Evolutionary conservation across 1,140 invertebrate genomes (phyloP), one percentile per base, ranked within the genome.

Genomic region (Drosophila baimaii): DNA sequence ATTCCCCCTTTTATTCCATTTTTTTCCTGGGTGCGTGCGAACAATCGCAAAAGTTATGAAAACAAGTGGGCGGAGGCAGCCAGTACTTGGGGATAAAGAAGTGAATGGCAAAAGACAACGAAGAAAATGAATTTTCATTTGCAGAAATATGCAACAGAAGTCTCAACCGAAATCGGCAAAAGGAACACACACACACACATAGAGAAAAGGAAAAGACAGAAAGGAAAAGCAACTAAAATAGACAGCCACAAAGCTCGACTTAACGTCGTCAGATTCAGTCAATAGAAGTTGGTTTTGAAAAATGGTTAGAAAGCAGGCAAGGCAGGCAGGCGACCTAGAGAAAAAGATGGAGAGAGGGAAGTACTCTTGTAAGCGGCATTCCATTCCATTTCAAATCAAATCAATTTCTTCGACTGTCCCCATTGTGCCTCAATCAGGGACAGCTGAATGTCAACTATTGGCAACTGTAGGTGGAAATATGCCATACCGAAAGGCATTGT

Each of bases 41-140:
- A 69, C 43, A 69, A 66, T 56, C 69, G 57, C 57, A 77, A 62
- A 85, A 70, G 81, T 82, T 79, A 79, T 84, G 55, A 88, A 78
- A 85, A 82, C 79, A 76, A 82, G 75, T 76, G 75, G 64, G 35
- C 70, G 64, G 35, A n/a, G 35, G 57, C 19, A 33, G 37, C 6
- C 27, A 35, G 12, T 7, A 8, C 15, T 9, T 9, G n/a, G 49
- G 66, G 65, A 71, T 71, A 71, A 71, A 71, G 52, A 54, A 69
- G 65, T 68, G 51, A 46, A 57, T 19, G 51, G 66, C 39, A 44
- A 70, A 21, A 71, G 69, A 71, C 69, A 72, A 71, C 69, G 59
- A 77, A 61, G 78, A 77, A 77, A 81, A 77, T 81, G 56, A 75
- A 81, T 81, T 81, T 81, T 72, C 69, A 72, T 72, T 72, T 72